phyloP scores from a whole-genome alignment of 2,888 invertebrate species.

The Yponomeuta evonymella region DNA sequence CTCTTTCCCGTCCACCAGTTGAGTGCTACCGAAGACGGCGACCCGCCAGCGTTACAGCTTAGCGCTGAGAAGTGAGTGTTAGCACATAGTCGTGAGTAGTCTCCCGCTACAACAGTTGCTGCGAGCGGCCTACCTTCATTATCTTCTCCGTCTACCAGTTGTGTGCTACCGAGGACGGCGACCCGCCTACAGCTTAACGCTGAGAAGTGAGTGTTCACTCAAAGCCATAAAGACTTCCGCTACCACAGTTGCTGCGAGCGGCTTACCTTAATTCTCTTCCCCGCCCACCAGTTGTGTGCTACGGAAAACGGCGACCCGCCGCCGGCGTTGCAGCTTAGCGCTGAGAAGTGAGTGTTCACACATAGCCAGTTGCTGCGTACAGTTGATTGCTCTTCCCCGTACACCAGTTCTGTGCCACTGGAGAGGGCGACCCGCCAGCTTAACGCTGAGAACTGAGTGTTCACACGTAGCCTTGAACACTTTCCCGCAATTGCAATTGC shows the following conservation, averaged over 20 bases:
- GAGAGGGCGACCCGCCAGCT: neutral
- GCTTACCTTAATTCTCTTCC: constrained; percentile 77
- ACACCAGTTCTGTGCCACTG: constrained; percentile 73
- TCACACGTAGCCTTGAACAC: neutral
- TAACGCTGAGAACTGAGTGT: neutral
- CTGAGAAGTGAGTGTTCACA: neutral
- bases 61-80: neutral
- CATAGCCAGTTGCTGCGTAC: no score
- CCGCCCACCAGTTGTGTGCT: constrained; percentile 81
- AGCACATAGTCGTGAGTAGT: neutral
- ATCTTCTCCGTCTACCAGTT: constrained; percentile 90
- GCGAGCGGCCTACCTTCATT: neutral
- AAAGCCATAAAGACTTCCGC: neutral
- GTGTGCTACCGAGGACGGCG: neutral
- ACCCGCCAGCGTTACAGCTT: neutral
- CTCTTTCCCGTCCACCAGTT: constrained; percentile 91
- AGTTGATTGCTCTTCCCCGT: constrained; percentile 82
- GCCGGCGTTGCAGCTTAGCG: neutral
- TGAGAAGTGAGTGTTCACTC: neutral
- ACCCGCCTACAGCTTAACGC: neutral
- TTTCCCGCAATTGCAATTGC: no score
- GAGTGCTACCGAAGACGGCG: neutral
- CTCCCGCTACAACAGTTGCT: neutral
- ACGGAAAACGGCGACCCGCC: neutral
- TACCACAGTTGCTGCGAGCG: neutral